These are phyloP conservation scores for Macroglossus sobrinus DNA, from an alignment of 2,113 vertebrate genomes.

Conservation along the genomic window DNA sequence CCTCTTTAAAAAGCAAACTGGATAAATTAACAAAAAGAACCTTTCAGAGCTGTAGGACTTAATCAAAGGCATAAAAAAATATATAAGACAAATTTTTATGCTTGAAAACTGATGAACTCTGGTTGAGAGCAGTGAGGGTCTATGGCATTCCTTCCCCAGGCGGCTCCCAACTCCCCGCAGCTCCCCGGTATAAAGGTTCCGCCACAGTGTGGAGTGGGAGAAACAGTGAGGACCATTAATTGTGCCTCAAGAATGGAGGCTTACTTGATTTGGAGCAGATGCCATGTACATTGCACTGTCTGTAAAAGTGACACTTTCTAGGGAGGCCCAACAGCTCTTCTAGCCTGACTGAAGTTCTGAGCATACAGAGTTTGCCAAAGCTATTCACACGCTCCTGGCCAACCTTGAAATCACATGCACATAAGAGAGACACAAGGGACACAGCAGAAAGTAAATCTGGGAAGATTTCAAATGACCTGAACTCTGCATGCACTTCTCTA, in stretches of 20 bases:
- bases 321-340: not conserved
- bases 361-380: fast-evolving
- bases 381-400: not conserved
- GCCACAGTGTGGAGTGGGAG: no score
- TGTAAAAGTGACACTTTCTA: not conserved
- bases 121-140: not conserved
- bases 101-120: not conserved
- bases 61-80: not conserved
- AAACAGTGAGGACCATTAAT: not conserved
- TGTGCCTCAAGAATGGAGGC: not conserved
- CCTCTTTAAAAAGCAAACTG: not conserved
- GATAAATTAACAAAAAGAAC: not conserved
- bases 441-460: not conserved
- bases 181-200: no score
- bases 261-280: not conserved
- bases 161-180: not conserved
- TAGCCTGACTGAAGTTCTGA: not conserved
- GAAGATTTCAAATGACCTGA: not conserved
- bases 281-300: fast-evolving
- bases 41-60: not conserved
- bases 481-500: not conserved
- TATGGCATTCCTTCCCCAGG: not conserved
- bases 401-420: no score
- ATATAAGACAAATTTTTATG: not conserved
- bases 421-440: not conserved